Base-by-base conservation (phyloP, 2,888 invertebrate species). In the Diarsia brunnea region DNA sequence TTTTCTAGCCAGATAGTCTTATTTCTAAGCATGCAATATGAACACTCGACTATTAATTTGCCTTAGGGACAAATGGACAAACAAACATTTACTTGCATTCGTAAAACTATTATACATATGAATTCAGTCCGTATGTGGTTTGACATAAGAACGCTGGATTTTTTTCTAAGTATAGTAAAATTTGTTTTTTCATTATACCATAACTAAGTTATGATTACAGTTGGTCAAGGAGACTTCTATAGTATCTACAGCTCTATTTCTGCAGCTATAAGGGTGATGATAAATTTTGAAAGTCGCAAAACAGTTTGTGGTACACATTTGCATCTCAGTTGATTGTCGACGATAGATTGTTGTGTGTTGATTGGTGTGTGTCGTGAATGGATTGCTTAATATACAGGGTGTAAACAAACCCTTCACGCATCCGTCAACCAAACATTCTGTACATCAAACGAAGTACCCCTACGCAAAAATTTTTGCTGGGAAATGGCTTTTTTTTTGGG, bases 41-140 rank as follows among this genome's bases (percentile, higher is more conserved):
- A 90, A 88, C 87, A 89, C 89, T 90, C 80, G 90, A 91, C 91
- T 92, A 89, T 90, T 91, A 91, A 93, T 92, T 90, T 87, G 87
- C 93, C 91, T 83, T 87, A 84, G 84, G 91, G 90, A 84, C 79
- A 81, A 64, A 82, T 78, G 43, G 16, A 73, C 77, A 27, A 2
- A 77, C 85, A 78, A 72, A 69, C 16, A 63, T 66, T 47, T 19
- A 3, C 5, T 55, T 64, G 7, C 65, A 66, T 16, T 16, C 21
- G 5, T 24, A 12, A 31, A 69, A 49, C 11, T 67, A 0, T 14
- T 2, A 63, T n/a, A 51, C 49, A 60, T n/a, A 43, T 14, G 12
- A 83, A 71, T 67, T 53, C 27, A 45, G 53, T 27, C 27, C 69
- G 14, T 77, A 78, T 47, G 0, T 0, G 0, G 1, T 58, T 71